Evolutionary conservation across 2,113 vertebrate genomes (phyloP), one percentile per base, ranked within the genome.

Genomic region (Echinops telfairi): DNA sequence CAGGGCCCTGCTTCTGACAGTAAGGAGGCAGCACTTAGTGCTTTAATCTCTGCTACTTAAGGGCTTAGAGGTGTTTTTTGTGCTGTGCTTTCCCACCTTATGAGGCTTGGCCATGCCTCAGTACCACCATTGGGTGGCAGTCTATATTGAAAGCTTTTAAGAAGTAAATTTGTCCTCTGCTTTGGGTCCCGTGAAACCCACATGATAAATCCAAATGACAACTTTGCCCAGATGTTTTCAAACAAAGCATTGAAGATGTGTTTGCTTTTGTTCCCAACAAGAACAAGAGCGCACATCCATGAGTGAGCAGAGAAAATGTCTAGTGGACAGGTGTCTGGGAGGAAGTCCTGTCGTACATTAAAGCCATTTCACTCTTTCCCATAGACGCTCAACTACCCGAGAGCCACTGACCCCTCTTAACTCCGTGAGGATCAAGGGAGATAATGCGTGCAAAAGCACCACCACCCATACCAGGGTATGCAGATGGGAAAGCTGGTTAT

Each of bases 161-260:
- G 64, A 83, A 85, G 53, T 92, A n/a, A 85, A 17, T 68, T 93
- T 2, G 85, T 93, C 25, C 40, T 91, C 80, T 77, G 36, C 25
- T 64, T 25, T 40, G 82, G 40, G 3, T 83, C 94, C 36, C 62
- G 36, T 92, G 79, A 79, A 75, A 79, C 71, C 94, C 27, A 92
- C 90, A 85, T 79, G 27, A 85, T 4, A 85, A 33, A 79, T 76
- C 94, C 27, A 92, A 92, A 85, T 79, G 27, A 85, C 6, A 85
- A 33, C 38, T 89, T 94, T 83, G 36, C 15, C 80, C 43, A 95
- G 73, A 85, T 78, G 25, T 82, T 95, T 95, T 94, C n/a, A 91
- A 93, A 88, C 84, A 16, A 89, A 83, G 4, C 62, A 1, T 86
- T 88, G 64, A 94, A 83, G 88, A 86, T 78, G 25, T 15, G 20